Conservation (phyloP, 2,113 vertebrate genomes). For the Boulengeromyrus knoepffleri region DNA sequence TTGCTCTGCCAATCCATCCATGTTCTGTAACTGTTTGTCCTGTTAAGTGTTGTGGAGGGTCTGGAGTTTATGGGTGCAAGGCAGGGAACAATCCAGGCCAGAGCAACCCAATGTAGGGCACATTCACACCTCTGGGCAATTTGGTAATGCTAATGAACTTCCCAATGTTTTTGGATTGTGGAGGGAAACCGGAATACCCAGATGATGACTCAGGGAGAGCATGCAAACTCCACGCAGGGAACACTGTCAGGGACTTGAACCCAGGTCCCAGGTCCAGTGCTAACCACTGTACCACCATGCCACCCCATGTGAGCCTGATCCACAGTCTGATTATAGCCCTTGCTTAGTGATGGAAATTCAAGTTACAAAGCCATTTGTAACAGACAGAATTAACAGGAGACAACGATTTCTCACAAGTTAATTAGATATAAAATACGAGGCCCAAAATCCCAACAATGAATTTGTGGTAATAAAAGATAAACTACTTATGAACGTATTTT, state of each 20-base stretch:
- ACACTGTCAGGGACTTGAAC: background rate
- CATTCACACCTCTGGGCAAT: background rate
- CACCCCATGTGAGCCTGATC: background rate
- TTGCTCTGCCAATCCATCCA: background rate
- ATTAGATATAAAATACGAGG: background rate
- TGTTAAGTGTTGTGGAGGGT: background rate
- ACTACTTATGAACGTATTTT: background rate
- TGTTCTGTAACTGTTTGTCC: background rate
- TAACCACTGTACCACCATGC: background rate
- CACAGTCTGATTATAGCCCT: background rate
- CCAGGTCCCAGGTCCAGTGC: background rate
- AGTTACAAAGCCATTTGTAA: background rate
- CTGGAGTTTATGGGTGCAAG: background rate
- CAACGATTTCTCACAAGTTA: background rate
- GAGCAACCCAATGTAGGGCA: background rate
- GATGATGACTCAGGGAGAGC: background rate
- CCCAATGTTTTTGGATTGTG: background rate
- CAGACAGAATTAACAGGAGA: background rate
- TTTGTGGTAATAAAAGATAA: background rate
- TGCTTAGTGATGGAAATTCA: background rate
- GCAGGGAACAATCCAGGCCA: background rate
- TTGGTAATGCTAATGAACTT: background rate
- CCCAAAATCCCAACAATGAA: background rate
- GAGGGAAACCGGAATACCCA: background rate
- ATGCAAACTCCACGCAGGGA: background rate